These are phyloP conservation scores for Sinocyclocheilus anshuiensis DNA, from an alignment of 2,113 vertebrate genomes.

Conservation along the genomic window DNA sequence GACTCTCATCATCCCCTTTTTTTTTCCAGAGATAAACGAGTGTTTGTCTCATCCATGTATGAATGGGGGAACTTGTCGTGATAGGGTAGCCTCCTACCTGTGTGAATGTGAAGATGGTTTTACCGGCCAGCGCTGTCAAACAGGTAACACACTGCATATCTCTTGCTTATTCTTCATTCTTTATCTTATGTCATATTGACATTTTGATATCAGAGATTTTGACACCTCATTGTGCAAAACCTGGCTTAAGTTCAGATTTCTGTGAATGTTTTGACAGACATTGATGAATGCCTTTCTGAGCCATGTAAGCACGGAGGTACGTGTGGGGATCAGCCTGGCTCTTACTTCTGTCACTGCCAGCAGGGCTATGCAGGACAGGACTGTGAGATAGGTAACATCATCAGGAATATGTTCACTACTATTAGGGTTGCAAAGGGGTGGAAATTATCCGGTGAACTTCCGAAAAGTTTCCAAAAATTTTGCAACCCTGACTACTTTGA, in stretches of 20 bases:
- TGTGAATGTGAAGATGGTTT: slow-evolving; percentile 86
- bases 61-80: slow-evolving; percentile 83
- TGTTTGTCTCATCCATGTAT: slow-evolving; percentile 87
- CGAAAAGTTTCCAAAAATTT: too few species aligned
- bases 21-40: slow-evolving; percentile 81
- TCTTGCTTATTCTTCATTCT: neutral
- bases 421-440: too few species aligned
- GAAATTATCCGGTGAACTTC: too few species aligned
- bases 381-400: slow-evolving; percentile 80
- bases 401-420: neutral
- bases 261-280: slow-evolving; percentile 69
- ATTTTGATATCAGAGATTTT: neutral
- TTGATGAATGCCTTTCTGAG: slow-evolving; percentile 76
- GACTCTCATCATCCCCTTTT: neutral
- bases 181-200: neutral
- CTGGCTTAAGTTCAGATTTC: slow-evolving; percentile 1
- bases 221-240: neutral
- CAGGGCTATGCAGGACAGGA: slow-evolving; percentile 78
- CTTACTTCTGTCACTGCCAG: slow-evolving; percentile 80
- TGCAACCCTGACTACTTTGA: too few species aligned
- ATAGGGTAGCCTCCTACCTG: slow-evolving; percentile 77
- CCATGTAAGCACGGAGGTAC: slow-evolving; percentile 83
- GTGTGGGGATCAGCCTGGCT: slow-evolving; percentile 76
- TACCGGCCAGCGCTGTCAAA: slow-evolving; percentile 81
- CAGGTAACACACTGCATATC: slow-evolving; percentile 73